Base-by-base conservation (phyloP, 2,113 vertebrate genomes). In the Carollia perspicillata region DNA sequence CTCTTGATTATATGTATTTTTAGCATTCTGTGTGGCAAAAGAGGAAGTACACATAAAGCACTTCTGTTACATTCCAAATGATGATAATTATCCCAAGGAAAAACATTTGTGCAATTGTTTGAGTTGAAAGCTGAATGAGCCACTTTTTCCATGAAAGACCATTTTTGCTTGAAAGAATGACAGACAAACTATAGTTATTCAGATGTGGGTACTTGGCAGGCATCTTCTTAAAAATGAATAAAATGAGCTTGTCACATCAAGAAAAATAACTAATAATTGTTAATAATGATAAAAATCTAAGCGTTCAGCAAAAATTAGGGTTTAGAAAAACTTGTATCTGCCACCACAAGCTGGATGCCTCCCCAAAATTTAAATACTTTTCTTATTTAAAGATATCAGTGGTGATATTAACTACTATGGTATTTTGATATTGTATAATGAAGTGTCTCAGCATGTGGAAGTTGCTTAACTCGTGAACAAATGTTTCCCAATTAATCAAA, bases 141-240 rank as follows among this genome's bases (percentile, higher is more conserved):
- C 47, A 30, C 17, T 66, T 69, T 93, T 63, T 74, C 4, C 35
- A 81, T 22, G 10, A 49, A 95, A 63, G 12, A 49, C 1, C 10
- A 58, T 84, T 86, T 87, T 94, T 69, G 22, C 18, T 90, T 79
- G 26, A 93, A 83, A 84, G 33, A 95, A 47, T 35, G 33, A 75
- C 53, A 89, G 75, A 35, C 26, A 91, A 65, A 74, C 44, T 30
- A 63, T 14, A 14, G 75, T 44, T 78, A 44, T 69, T 93, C 89
- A 79, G 35, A 88, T 11, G 47, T 79, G 40, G 12, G 3, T 22
- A 91, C 74, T 68, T 95, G 7, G 49, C 42, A 90, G 69, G 1
- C 16, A 90, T 80, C 42, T 89, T 81, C 84, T 60, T 60, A 30
- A 94, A 94, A 96, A 92, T 44, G 11, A 92, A 47, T 77, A n/a